Evolutionary conservation across 1,140 invertebrate species (phyloP).

Genomic region (Oreohelix idahoensis): DNA sequence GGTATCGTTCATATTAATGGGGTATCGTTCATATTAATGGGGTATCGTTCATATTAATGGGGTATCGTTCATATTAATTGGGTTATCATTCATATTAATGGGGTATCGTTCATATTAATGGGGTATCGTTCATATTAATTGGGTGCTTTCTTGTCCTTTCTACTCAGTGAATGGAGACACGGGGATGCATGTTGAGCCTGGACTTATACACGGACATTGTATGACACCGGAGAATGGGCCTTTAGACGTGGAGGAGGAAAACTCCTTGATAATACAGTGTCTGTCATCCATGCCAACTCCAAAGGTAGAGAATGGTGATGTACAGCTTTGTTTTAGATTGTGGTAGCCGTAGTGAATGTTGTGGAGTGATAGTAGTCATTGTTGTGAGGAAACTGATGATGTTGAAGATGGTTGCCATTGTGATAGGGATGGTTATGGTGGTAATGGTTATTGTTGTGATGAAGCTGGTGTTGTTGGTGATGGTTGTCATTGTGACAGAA

Average conservation of each 20-base stretch:
- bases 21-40: no score
- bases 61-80: no score
- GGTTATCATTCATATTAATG: no score
- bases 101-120: no score
- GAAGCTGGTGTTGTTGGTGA: no score
- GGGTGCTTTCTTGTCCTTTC: background rate
- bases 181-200: slow-evolving; percentile 23
- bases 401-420: no score
- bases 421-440: no score
- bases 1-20: no score
- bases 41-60: no score
- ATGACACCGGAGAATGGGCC: slow-evolving; percentile 54
- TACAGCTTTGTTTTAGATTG: background rate
- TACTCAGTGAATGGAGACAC: slow-evolving; percentile 56
- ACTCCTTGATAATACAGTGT: slow-evolving; percentile 69
- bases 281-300: slow-evolving; percentile 83
- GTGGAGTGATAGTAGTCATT: background rate
- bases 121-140: no score
- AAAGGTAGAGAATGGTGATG: slow-evolving; percentile 74
- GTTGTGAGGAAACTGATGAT: background rate
- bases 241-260: slow-evolving; percentile 65
- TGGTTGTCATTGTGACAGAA: no score
- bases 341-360: background rate
- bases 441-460: no score
- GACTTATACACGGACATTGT: slow-evolving; percentile 29